Percentiles rank a stretch among this genome's conserved stretches.
These are phyloP conservation scores for Heptranchias perlo DNA, from an alignment of 2,113 vertebrate genomes.

Conservation along the genomic window DNA sequence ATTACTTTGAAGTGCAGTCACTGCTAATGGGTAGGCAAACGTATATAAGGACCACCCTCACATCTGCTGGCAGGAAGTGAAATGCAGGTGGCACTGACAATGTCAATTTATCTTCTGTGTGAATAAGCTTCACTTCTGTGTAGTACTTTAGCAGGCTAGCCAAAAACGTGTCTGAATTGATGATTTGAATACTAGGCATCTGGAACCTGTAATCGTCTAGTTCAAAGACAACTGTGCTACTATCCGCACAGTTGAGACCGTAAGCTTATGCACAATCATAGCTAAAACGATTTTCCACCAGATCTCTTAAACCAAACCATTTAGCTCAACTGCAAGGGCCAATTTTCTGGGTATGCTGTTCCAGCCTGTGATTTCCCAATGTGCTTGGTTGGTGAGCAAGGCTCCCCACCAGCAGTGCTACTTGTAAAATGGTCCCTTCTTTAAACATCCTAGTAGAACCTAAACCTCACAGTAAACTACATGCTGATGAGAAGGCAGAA, in stretches of 20 bases:
- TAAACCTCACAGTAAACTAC: not conserved
- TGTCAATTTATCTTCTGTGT: not conserved
- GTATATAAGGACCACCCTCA: not conserved
- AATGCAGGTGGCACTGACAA: not conserved
- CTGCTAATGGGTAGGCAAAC: not conserved
- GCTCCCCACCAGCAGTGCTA: not conserved
- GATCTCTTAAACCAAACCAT: not conserved
- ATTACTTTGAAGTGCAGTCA: not conserved
- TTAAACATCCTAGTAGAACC: not conserved
- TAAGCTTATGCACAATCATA: not conserved
- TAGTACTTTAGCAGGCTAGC: not conserved
- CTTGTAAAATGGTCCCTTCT: not conserved
- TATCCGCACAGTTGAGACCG: not conserved
- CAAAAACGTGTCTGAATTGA: not conserved
- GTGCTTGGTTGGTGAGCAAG: too few species aligned
- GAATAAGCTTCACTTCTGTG: constrained; percentile 4
- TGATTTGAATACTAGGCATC: not conserved
- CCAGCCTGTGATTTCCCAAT: not conserved
- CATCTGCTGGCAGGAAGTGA: not conserved
- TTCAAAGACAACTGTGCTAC: not conserved
- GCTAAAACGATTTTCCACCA: not conserved
- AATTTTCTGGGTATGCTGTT: not conserved
- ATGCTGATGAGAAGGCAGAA: not conserved
- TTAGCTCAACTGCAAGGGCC: not conserved
- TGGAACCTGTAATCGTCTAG: not conserved